A percentile compares a stretch with the other conserved stretches of the same genome.
Evolutionary conservation across 2,888 invertebrate species (phyloP).

Genomic region (Helicoverpa assulta): DNA sequence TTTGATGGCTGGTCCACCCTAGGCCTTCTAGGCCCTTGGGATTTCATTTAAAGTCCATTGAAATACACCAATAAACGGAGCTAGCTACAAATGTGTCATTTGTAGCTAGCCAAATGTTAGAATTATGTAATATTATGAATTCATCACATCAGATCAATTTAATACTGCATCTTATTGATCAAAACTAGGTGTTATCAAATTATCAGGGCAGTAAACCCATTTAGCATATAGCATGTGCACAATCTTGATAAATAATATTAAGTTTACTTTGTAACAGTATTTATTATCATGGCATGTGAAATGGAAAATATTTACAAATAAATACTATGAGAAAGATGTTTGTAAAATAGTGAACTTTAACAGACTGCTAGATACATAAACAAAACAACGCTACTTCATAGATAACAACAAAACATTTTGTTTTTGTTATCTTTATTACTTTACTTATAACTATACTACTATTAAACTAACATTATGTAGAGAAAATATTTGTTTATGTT

Average conservation of each 20-base stretch:
- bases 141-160: neutral
- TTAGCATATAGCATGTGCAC: neutral
- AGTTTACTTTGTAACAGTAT: neutral
- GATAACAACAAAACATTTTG: neutral
- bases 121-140: conserved; percentile 1
- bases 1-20: too few relatives aligned
- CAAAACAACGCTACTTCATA: neutral
- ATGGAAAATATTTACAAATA: neutral
- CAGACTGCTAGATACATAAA: neutral
- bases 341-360: neutral
- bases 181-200: neutral
- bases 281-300: neutral
- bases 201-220: neutral
- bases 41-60: too few relatives aligned
- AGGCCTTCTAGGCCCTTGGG: too few relatives aligned
- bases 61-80: too few relatives aligned
- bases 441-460: too few relatives aligned
- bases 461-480: too few relatives aligned
- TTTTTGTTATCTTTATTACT: too few relatives aligned
- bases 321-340: neutral
- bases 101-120: neutral
- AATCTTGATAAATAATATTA: neutral
- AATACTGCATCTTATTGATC: neutral
- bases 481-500: too few relatives aligned
- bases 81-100: too few relatives aligned